A percentile compares a stretch with the other conserved stretches of the same genome.
phyloP scores from a whole-genome alignment of 2,797 vertebrate genomes.

The Notolabrus celidotus region DNA sequence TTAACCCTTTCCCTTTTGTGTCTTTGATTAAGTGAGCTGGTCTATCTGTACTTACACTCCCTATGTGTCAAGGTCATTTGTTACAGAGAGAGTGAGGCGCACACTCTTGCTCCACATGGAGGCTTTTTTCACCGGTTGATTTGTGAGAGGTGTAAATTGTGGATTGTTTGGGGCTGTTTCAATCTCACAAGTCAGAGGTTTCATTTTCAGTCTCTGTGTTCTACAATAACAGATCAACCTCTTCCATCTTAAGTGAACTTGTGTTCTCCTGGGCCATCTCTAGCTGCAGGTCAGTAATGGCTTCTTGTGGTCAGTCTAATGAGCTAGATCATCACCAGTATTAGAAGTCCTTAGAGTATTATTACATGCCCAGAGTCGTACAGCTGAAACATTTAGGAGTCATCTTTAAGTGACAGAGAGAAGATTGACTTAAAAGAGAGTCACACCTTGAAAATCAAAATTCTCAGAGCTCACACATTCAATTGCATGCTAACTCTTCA shows the following conservation, averaged over 20 bases:
- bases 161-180: conserved; percentile 19
- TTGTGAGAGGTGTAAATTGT: conserved; percentile 33
- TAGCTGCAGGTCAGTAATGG: conserved; percentile 51
- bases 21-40: conserved; percentile 68
- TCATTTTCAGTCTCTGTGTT: conserved; percentile 18
- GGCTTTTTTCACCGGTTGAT: conserved; percentile 6
- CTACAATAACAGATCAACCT: conserved; percentile 38
- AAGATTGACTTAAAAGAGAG: background rate
- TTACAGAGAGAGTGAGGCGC: conserved; percentile 47
- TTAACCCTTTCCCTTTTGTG: conserved; percentile 69
- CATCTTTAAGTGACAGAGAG: background rate
- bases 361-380: background rate
- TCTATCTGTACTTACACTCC: conserved; percentile 57
- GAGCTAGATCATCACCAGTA: conserved; percentile 23
- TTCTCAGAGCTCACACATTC: background rate
- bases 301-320: conserved; percentile 50
- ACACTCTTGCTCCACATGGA: conserved; percentile 24
- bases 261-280: conserved; percentile 12
- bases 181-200: conserved; percentile 19
- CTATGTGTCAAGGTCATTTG: conserved; percentile 68
- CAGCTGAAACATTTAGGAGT: conserved; percentile 1
- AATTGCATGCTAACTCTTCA: background rate
- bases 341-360: conserved; percentile 5
- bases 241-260: conserved; percentile 38
- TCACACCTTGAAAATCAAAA: background rate